These are phyloP conservation scores for Mustela erminea DNA, from an alignment of 2,797 vertebrate species.

Conservation along the genomic window DNA sequence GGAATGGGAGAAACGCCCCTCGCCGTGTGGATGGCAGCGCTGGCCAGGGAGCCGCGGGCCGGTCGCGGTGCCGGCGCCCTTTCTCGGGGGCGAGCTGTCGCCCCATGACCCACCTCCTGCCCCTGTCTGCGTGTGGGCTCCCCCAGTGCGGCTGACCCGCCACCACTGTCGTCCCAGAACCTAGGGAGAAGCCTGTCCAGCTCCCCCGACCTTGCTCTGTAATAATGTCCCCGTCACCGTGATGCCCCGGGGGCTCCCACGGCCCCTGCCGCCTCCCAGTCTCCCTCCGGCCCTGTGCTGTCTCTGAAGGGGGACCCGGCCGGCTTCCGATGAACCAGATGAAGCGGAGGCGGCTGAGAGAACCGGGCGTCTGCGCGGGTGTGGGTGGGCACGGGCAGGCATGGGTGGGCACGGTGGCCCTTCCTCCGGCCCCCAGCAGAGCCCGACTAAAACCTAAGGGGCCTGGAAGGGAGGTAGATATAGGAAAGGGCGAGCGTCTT, in stretches of 20 bases:
- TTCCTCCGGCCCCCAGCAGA: not conserved
- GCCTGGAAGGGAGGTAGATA: not conserved
- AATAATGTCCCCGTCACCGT: too few species aligned
- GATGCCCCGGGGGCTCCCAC: not conserved
- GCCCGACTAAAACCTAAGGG: not conserved
- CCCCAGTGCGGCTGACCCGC: fast-evolving
- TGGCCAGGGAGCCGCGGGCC: fast-evolving
- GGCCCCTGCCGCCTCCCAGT: fast-evolving
- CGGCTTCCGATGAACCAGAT: fast-evolving
- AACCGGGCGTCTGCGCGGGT: not conserved
- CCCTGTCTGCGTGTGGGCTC: fast-evolving
- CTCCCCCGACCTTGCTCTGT: fast-evolving
- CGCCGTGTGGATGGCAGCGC: fast-evolving
- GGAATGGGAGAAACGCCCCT: not conserved
- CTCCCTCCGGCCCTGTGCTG: too few species aligned
- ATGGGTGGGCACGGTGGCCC: fast-evolving
- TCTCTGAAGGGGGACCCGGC: not conserved
- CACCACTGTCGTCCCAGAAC: fast-evolving
- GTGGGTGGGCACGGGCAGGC: not conserved
- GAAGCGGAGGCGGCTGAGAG: not conserved
- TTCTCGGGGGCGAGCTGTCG: fast-evolving
- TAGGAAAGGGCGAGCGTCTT: fast-evolving
- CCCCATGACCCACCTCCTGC: fast-evolving
- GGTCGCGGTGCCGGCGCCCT: fast-evolving
- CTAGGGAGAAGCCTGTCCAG: fast-evolving